Percentiles rank a stretch among this genome's conserved stretches.
Conservation (phyloP, 1,140 invertebrate species). For the Heliconius hermathena region DNA sequence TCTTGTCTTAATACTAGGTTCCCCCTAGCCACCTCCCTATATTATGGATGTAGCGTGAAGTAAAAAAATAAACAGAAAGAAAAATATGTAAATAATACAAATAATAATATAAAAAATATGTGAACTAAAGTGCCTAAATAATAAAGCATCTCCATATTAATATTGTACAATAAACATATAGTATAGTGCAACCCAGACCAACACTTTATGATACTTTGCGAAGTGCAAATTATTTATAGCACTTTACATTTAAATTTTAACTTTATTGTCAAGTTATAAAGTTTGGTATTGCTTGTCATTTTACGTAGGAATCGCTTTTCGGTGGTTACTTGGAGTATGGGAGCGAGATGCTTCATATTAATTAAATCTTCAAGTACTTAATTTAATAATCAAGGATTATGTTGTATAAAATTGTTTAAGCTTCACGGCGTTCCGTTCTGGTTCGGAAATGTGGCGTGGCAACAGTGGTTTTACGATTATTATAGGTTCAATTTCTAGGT, state of each 20-base stretch:
- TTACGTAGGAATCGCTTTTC: background rate
- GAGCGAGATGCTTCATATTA: background rate
- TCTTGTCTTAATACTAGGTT: too few relatives aligned
- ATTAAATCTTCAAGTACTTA: conserved; percentile 9
- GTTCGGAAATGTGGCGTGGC: background rate
- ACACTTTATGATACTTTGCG: background rate
- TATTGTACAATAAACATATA: background rate
- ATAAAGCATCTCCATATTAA: background rate
- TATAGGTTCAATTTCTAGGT: background rate
- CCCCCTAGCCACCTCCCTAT: too few relatives aligned
- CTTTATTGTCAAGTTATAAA: background rate
- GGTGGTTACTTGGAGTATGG: background rate
- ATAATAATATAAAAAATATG: background rate
- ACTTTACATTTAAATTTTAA: background rate
- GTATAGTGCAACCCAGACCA: background rate
- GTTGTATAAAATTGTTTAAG: background rate
- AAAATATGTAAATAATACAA: too few relatives aligned
- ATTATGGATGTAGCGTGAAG: too few relatives aligned
- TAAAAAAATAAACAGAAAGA: too few relatives aligned
- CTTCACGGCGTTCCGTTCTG: background rate
- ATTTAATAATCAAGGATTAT: background rate
- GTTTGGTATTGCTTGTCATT: background rate
- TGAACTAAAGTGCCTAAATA: background rate
- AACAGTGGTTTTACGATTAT: background rate
- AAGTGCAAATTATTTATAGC: background rate